phyloP scores from a whole-genome alignment of 2,888 invertebrate genomes.

The Hydraecia micacea region DNA sequence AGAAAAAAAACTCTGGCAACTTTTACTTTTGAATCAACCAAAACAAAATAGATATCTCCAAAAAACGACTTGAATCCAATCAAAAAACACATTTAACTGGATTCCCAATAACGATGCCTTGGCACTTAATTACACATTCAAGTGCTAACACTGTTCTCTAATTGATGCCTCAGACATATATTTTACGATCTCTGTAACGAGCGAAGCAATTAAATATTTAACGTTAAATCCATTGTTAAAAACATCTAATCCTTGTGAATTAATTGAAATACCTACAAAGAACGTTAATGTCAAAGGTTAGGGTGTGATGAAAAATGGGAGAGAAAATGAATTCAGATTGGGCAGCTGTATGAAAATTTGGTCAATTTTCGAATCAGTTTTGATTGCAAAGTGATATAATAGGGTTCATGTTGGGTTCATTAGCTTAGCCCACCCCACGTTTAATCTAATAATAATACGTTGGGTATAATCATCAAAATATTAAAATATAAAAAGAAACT shows the following conservation, averaged over 20 bases:
- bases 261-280: slow-evolving; percentile 69
- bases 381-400: slow-evolving; percentile 45
- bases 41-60: background rate
- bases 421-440: slow-evolving; percentile 12
- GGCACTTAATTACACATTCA: slow-evolving; percentile 80
- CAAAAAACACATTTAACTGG: slow-evolving; percentile 66
- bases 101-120: slow-evolving; percentile 74
- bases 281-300: slow-evolving; percentile 64
- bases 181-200: slow-evolving; percentile 78
- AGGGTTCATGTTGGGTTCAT: slow-evolving; percentile 31
- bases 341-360: slow-evolving; percentile 38
- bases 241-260: slow-evolving; percentile 70
- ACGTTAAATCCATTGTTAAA: slow-evolving; percentile 69
- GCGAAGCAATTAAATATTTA: slow-evolving; percentile 79
- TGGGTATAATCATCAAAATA: background rate
- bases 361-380: slow-evolving; percentile 48
- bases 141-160: slow-evolving; percentile 76
- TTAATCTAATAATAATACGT: slow-evolving; percentile 16
- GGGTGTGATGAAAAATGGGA: slow-evolving; percentile 57
- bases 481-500: background rate
- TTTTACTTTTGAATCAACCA: background rate
- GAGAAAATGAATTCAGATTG: slow-evolving; percentile 45
- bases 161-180: slow-evolving; percentile 79
- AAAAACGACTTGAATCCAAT: slow-evolving; percentile 26
- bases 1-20: background rate